Percentiles rank a stretch among this genome's conserved stretches.
Conservation (phyloP, 2,797 vertebrate species). For the Bradypus variegatus region DNA sequence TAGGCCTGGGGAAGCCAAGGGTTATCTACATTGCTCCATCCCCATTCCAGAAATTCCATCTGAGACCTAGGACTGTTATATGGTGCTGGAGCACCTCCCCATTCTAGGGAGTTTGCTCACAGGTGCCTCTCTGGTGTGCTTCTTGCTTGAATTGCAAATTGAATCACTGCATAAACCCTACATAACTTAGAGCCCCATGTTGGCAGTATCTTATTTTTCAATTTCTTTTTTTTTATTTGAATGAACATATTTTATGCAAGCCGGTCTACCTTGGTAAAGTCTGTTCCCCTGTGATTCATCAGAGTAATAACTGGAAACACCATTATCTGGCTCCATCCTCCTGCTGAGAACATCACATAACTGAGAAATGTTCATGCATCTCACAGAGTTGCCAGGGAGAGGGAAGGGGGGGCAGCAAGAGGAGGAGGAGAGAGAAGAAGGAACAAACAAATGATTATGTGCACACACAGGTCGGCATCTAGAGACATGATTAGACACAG, state of each 20-base stretch:
- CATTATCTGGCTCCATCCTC: conserved; percentile 64
- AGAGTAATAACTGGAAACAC: conserved; percentile 68
- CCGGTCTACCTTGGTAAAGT: conserved; percentile 65
- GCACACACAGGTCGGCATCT: background rate
- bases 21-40: background rate
- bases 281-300: conserved; percentile 68
- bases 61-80: background rate
- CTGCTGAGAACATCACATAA: conserved; percentile 64
- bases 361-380: conserved; percentile 61
- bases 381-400: conserved; percentile 38
- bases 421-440: background rate
- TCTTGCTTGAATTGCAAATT: conserved; percentile 65
- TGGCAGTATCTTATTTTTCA: conserved; percentile 70
- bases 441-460: background rate
- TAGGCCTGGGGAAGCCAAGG: background rate
- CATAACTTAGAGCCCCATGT: conserved; percentile 63
- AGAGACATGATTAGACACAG: rapidly evolving
- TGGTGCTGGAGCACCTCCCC: conserved; percentile 24
- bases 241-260: conserved; percentile 68
- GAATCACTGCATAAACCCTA: conserved; percentile 60
- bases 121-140: conserved; percentile 48
- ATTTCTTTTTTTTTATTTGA: conserved; percentile 70
- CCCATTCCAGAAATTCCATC: conserved; percentile 14
- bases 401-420: background rate
- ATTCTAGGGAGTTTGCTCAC: conserved; percentile 22